phyloP scores from a whole-genome alignment of 1,140 invertebrate species.

The Megalopta genalis region DNA sequence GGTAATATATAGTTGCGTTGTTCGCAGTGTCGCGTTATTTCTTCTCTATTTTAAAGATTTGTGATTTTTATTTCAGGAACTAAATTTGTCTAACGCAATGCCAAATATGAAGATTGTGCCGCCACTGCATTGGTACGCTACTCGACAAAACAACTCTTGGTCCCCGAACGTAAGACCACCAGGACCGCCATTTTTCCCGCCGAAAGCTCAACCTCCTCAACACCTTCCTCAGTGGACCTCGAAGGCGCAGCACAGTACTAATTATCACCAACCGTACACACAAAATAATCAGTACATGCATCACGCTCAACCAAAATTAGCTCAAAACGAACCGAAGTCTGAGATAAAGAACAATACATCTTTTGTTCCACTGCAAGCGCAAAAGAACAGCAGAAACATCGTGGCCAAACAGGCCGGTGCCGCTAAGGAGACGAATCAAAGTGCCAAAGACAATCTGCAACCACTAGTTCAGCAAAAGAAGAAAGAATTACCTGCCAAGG shows the following conservation, averaged over 20 bases:
- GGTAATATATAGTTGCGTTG: slow-evolving; percentile 46
- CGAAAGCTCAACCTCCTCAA: slow-evolving; percentile 44
- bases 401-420: slow-evolving; percentile 38
- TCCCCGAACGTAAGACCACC: slow-evolving; percentile 55
- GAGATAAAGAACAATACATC: slow-evolving; percentile 69
- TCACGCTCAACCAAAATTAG: slow-evolving; percentile 20
- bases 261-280: slow-evolving; percentile 13
- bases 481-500: slow-evolving; percentile 52
- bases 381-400: slow-evolving; percentile 74
- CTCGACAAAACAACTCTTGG: slow-evolving; percentile 45
- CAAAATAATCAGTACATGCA: slow-evolving; percentile 38
- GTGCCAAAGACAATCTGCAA: slow-evolving; percentile 53
- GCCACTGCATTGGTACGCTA: slow-evolving; percentile 68
- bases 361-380: slow-evolving; percentile 79
- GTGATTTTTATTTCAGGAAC: slow-evolving; percentile 43
- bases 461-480: slow-evolving; percentile 39
- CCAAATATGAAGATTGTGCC: slow-evolving; percentile 58
- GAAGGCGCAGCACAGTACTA: slow-evolving; percentile 39
- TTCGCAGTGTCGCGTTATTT: too few relatives aligned
- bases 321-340: slow-evolving; percentile 49
- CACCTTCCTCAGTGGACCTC: slow-evolving; percentile 60
- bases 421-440: slow-evolving; percentile 30
- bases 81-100: slow-evolving; percentile 58
- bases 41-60: too few relatives aligned
- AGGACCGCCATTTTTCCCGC: slow-evolving; percentile 32